Conservation (phyloP, 2,113 vertebrate species). For the Bufo bufo region DNA sequence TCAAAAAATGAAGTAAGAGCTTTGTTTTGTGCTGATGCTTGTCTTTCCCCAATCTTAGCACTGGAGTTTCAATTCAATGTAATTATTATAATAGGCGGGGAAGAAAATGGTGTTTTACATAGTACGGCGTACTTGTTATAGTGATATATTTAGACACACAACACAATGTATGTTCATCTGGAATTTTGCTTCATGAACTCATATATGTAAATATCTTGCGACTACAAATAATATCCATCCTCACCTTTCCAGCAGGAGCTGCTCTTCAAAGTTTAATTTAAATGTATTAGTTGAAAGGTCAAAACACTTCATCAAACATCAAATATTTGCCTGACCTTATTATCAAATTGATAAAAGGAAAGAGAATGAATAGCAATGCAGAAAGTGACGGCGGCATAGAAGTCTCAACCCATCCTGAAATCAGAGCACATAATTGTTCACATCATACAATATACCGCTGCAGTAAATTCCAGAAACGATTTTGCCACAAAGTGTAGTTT, state of each 20-base stretch:
- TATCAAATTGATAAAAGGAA: slow-evolving; percentile 44
- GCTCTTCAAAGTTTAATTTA: slow-evolving; percentile 45
- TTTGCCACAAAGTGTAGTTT: too few species aligned
- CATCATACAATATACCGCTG: neutral
- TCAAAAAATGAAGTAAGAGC: too few species aligned
- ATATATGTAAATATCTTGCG: slow-evolving; percentile 10
- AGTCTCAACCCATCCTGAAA: neutral
- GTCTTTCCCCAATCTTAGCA: too few species aligned
- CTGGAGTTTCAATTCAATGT: too few species aligned
- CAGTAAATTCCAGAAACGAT: neutral
- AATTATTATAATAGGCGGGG: too few species aligned
- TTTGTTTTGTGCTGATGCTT: too few species aligned
- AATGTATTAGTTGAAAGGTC: slow-evolving; percentile 53
- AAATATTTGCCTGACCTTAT: slow-evolving; percentile 53
- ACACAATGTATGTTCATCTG: neutral
- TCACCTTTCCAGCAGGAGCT: neutral
- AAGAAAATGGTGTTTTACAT: neutral
- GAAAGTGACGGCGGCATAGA: neutral
- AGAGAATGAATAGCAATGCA: neutral
- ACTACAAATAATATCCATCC: neutral
- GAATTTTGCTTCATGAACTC: neutral
- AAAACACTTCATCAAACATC: slow-evolving; percentile 36
- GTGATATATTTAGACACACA: neutral
- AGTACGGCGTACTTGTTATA: neutral
- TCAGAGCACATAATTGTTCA: neutral